Evolutionary conservation across 2,797 vertebrate genomes (phyloP), one percentile per base, ranked within the genome.

Genomic region (Cephalopachus bancanus): DNA sequence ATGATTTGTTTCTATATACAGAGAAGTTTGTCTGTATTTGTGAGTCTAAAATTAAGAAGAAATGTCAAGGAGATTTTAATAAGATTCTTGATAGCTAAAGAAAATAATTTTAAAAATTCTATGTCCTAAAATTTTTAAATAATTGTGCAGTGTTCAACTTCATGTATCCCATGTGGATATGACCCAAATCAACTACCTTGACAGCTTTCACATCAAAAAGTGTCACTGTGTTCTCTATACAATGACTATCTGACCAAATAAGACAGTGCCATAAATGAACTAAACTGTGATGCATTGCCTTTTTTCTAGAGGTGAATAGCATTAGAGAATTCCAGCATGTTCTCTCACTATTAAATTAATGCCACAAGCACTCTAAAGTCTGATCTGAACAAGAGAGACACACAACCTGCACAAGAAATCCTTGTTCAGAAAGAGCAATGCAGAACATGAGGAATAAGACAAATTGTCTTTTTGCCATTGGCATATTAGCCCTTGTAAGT

Each of bases 261-360:
- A 88, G 75, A 81, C 64, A 75, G n/a, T 22, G 28, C 6, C n/a
- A 33, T 26, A 33, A 91, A 76, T 65, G 44, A n/a, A 71, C 83
- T 94, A 79, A 81, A 57, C 51, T 78, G 15, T 55, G 49, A 65
- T 55, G 8, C 4, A 72, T 57, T 69, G 33, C 16, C 55, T 93
- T 93, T 93, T 80, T 81, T 62, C 74, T 81, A 30, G 26, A 92
- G 37, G 8, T 92, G 87, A 87, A 55, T 7, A 92, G 90, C 64
- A 89, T 88, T 94, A 92, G 20, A 85, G 67, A 93, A 89, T 88
- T 78, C 88, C 84, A 94, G 74, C 86, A 65, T 97, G 93, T 93
- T 92, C 94, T 93, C 59, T 95, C 53, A 90, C 92, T 79, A 94
- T 92, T 97, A 95, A 94, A 93, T 97, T 95, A 96, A 96, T 93